Base-by-base conservation (phyloP, 2,888 invertebrate genomes). In the Isoperla grammatica region DNA sequence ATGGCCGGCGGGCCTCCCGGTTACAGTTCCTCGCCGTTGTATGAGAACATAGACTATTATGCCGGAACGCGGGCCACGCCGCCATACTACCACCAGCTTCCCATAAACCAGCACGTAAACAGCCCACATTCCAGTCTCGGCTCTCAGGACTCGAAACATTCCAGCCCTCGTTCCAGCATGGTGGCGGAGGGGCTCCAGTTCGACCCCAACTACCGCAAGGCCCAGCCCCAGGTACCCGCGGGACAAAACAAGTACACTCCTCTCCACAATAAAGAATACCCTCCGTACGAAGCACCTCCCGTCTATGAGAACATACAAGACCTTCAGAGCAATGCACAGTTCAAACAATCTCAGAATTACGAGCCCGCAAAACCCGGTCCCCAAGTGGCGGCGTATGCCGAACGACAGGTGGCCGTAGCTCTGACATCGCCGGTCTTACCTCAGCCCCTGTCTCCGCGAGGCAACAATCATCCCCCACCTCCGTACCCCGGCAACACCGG, bases 41-140 rank as follows among this genome's bases (percentile, higher is more conserved):
- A 91, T 71, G 91, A 91, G 73, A 91, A 91, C 73, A 80, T 91
- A 57, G 90, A 90, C 66, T 90, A 88, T 71, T 90, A 88, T 76
- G 79, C 81, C 4, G 76, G 78, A 6, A 75, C 78, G 9, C 67
- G 66, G 22, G 71, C 71, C 56, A 77, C 79, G 29, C 80, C 81
- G 20, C 81, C 84, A 1, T 85, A 83, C 69, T 85, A 84, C 67
- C 84, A 85, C 70, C 81, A 79, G 67, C 70, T 80, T 64, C 70
- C 69, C 23, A 48, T 55, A 11, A 40, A 61, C 15, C 58, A 61
- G 35, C 56, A 61, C 56, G 48, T 29, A 11, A 54, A 50, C 42
- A 75, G 75, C 63, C 72, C 76, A 17, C 71, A 75, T 64, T 76
- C 75, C 57, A 77, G 76, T 67, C 69, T 73, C 40, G 72, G 73